Evolutionary conservation across 1,140 invertebrate genomes (phyloP).

Genomic region (Neodiprion virginianus): DNA sequence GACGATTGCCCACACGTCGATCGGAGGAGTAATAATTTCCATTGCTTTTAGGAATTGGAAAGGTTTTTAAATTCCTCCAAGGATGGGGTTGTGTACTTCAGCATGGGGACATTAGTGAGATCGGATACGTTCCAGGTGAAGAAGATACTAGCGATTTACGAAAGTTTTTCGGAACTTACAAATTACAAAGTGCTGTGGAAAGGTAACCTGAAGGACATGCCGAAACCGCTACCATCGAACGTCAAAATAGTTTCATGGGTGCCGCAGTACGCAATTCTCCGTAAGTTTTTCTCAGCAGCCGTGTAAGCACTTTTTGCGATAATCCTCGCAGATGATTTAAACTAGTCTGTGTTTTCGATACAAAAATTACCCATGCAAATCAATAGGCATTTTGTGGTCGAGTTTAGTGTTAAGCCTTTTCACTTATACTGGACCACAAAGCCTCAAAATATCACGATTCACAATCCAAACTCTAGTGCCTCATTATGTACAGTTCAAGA

Average conservation of each 20-base stretch:
- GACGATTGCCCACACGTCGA: neutral
- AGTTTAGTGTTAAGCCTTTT: too few species aligned
- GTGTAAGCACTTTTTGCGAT: too few species aligned
- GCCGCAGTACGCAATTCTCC: conserved; percentile 69
- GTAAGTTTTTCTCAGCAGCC: conserved; percentile 44
- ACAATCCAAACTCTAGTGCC: too few species aligned
- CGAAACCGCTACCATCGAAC: conserved; percentile 63
- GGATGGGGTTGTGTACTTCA: conserved; percentile 75
- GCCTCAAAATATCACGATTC: too few species aligned
- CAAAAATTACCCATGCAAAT: too few species aligned
- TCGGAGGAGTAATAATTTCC: neutral
- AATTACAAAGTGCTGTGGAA: conserved; percentile 44
- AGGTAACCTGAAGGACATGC: conserved; percentile 35
- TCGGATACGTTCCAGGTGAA: conserved; percentile 60
- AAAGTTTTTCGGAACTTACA: conserved; percentile 39
- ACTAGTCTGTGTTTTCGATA: too few species aligned
- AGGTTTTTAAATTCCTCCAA: conserved; percentile 71
- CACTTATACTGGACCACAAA: too few species aligned
- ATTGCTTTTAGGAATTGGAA: conserved; percentile 65
- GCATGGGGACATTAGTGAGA: conserved; percentile 76
- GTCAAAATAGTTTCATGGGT: conserved; percentile 69
- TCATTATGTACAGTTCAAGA: too few species aligned
- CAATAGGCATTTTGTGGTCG: too few species aligned
- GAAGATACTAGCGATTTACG: conserved; percentile 35
- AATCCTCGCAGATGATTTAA: too few species aligned